Percentiles rank a stretch among this genome's conserved stretches.
These are phyloP conservation scores for Mantis religiosa DNA, from an alignment of 2,888 invertebrate species.

Conservation along the genomic window DNA sequence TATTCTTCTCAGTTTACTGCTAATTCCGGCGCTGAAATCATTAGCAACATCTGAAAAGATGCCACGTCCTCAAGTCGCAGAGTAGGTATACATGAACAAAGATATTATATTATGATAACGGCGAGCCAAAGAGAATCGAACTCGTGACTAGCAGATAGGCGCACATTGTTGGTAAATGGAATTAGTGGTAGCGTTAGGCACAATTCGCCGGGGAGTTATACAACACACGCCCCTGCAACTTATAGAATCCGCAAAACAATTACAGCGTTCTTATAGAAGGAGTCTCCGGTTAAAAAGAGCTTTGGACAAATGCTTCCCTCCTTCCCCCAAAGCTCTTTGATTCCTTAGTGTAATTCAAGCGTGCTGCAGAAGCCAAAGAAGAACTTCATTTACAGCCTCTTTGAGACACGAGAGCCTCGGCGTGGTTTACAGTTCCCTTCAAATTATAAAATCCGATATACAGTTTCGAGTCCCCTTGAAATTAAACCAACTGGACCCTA, in stretches of 20 bases:
- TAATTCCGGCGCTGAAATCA: too few relatives aligned
- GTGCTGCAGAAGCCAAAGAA: neutral
- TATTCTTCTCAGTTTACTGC: too few relatives aligned
- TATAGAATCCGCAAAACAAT: neutral
- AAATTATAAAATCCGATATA: neutral
- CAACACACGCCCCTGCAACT: neutral
- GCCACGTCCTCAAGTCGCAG: too few relatives aligned
- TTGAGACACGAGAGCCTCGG: neutral
- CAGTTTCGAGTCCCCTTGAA: neutral
- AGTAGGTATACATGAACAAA: too few relatives aligned
- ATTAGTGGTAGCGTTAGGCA: neutral
- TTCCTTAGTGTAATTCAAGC: neutral
- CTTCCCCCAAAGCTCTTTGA: neutral
- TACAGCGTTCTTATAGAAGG: too few relatives aligned
- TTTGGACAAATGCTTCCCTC: too few relatives aligned
- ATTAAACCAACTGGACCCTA: neutral
- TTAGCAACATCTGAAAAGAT: too few relatives aligned
- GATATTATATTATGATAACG: neutral
- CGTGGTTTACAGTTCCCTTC: neutral
- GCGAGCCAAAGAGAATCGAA: neutral
- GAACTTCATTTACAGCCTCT: neutral
- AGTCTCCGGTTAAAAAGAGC: too few relatives aligned
- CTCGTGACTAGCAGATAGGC: neutral
- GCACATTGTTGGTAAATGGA: neutral
- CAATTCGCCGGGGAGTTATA: neutral